Base-by-base conservation (phyloP, 2,888 invertebrate species). In the Melitaea athalia region DNA sequence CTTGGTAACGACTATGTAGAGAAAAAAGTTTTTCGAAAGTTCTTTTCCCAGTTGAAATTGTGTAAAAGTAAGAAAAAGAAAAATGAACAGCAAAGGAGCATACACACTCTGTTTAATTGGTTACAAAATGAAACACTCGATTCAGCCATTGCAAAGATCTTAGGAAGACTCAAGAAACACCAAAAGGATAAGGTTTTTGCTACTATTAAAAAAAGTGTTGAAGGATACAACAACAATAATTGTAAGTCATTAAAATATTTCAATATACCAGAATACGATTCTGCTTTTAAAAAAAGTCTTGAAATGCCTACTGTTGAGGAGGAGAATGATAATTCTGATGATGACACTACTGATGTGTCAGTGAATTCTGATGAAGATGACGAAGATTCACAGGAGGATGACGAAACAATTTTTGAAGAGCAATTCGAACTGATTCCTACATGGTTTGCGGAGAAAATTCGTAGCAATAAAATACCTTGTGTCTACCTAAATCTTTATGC, bases 1-100 rank as follows among this genome's bases (percentile, higher is more conserved):
- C 88, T 98, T 8, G 99, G 98, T 0, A 99, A 99, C 91, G 99
- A 99, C 87, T 98, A 96, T 86, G 95, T 98, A 10, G 93, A 95
- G 50, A 93, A 93, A 69, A 90, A 88, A 5, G 92, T 94, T 0
- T 97, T 98, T 79, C 91, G 89, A 2, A 94, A 94, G 73, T 97
- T 98, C 83, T 96, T 95, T 78, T 85, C 91, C 0, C 94, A 95
- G 63, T 81, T 96, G 7, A 95, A 94, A 80, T 77, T 95, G 49
- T 93, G 94, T 10, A 94, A 94, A 77, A 92, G 87, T 59, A 91
- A 88, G 71, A 90, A 87, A 69, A 91, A 86, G 17, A 92, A 92
- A 57, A 94, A 94, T 78, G 93, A 94, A 2, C 94, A 95, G 70
- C 96, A 97, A 78, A 93, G 94, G 72, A 93, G 94, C 71, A 96